Percentiles rank a stretch among this genome's conserved stretches.
Evolutionary conservation across 2,888 invertebrate species (phyloP).

Genomic region (Oithona nana): DNA sequence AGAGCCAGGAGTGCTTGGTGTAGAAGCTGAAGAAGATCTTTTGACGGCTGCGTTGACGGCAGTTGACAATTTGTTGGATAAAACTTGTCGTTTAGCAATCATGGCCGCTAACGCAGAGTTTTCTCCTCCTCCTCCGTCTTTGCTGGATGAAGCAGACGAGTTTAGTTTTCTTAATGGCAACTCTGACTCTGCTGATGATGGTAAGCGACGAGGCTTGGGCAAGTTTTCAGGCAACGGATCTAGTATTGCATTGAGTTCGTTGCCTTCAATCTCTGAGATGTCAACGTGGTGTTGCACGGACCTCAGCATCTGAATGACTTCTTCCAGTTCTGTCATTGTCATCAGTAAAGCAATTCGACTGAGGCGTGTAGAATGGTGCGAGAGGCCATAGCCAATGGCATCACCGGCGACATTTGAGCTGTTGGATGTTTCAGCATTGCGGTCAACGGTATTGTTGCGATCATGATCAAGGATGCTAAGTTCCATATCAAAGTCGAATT

Average conservation of each 20-base stretch:
- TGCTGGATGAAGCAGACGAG: background rate
- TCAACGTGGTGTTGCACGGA: background rate
- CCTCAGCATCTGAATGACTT: background rate
- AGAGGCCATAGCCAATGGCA: background rate
- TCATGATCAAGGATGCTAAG: background rate
- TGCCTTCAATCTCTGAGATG: conserved; percentile 23
- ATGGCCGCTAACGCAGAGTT: background rate
- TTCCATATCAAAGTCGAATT: background rate
- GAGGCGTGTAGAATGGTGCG: background rate
- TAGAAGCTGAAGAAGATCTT: background rate
- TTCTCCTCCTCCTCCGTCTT: background rate
- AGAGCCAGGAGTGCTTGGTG: background rate
- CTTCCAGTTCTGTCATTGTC: conserved; percentile 29
- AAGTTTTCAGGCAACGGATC: conserved; percentile 25
- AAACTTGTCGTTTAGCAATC: background rate
- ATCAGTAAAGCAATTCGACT: conserved; percentile 38
- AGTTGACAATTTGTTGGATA: background rate
- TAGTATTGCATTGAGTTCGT: conserved; percentile 28
- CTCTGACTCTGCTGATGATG: background rate
- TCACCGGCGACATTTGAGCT: background rate
- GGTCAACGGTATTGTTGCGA: too few relatives aligned
- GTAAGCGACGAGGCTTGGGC: background rate
- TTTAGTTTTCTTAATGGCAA: background rate
- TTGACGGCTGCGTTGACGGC: background rate
- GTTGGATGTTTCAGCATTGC: background rate